Base-by-base conservation (phyloP, 1,140 invertebrate species). In the Helicoverpa armigera region DNA sequence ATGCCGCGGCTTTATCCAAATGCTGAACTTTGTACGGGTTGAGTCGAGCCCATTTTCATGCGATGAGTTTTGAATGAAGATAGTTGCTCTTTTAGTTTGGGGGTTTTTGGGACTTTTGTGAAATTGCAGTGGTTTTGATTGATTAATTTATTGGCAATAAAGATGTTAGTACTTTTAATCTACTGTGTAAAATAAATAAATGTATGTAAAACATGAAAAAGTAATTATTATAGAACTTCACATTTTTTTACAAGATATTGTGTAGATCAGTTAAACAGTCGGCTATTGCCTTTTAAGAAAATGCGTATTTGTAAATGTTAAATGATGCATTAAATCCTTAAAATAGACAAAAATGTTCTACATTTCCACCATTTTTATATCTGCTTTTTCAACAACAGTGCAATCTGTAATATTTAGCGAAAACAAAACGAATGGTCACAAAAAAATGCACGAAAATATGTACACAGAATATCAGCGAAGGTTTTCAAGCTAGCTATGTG, bases 381-480 rank as follows among this genome's bases (percentile, higher is more conserved):
- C 60, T 5, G 16, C n/a, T 58, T 7, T 18, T 18, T 10, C 12
- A 12, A 61, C 29, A 11, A 13, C 29, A 56, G 14, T 56, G 16
- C 56, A 58, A 58, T 65, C n/a, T 11, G 14, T 65, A 65, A 31
- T 35, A 9, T 65, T 65, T 7, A 23, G 43, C 43, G 23, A 65
- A 48, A 65, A 48, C 5, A 12, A 65, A 43, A 48, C 63, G 3
- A n/a, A 65, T 14, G 12, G 63, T 51, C 12, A 13, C 50, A 11
- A 29, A 31, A n/a, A 51, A 53, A 70, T 70, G 50, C 50, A 53
- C 29, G 4, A 53, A 53, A 70, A 54, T 53, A 70, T 69, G 43
- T 50, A 12, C 10, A 50, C 65, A 56, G 35, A 54, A 54, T 56
- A 72, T 73, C 29, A n/a, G 14, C 7, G 51, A 16, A 54, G 13